Evolutionary conservation across 2,888 invertebrate genomes (phyloP).

Genomic region (Prosapia bicincta): DNA sequence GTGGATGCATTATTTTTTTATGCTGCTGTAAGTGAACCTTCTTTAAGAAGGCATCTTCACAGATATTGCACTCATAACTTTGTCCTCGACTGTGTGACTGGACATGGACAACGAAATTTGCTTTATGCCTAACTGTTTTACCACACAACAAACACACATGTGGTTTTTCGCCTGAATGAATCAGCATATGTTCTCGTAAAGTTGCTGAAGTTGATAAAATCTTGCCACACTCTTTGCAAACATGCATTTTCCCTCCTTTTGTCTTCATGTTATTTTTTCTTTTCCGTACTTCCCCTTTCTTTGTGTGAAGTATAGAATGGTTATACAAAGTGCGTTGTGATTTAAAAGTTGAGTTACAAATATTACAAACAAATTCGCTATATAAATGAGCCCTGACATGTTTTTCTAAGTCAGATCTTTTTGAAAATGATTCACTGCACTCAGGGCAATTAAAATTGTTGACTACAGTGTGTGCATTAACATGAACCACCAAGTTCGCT

Average conservation of each 20-base stretch:
- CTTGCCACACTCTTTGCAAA: slow-evolving; percentile 33
- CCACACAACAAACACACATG: slow-evolving; percentile 37
- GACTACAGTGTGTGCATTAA: slow-evolving; percentile 34
- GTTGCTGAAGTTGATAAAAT: slow-evolving; percentile 35
- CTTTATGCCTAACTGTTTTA: slow-evolving; percentile 34
- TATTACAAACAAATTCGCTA: slow-evolving; percentile 9
- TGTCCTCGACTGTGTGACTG: slow-evolving; percentile 30
- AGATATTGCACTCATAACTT: slow-evolving; percentile 23
- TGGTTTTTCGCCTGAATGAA: slow-evolving; percentile 37
- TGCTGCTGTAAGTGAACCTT: slow-evolving; percentile 21
- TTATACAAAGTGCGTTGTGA: slow-evolving; percentile 24
- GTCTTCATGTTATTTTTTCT: slow-evolving; percentile 12
- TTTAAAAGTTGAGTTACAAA: slow-evolving; percentile 17
- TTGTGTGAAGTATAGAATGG: slow-evolving; percentile 17
- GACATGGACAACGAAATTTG: slow-evolving; percentile 36
- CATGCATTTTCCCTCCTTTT: slow-evolving; percentile 16
- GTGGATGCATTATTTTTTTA: slow-evolving; percentile 11
- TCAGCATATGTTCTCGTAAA: slow-evolving; percentile 36
- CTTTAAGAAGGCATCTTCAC: slow-evolving; percentile 19
- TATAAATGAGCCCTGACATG: slow-evolving; percentile 15
- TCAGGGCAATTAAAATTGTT: slow-evolving; percentile 18
- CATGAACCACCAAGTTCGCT: slow-evolving; percentile 36
- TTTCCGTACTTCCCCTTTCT: neutral
- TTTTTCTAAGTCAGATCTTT: slow-evolving; percentile 19
- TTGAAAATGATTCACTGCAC: slow-evolving; percentile 21